phyloP scores from a whole-genome alignment of 2,888 invertebrate species.

The Acronicta leporina region DNA sequence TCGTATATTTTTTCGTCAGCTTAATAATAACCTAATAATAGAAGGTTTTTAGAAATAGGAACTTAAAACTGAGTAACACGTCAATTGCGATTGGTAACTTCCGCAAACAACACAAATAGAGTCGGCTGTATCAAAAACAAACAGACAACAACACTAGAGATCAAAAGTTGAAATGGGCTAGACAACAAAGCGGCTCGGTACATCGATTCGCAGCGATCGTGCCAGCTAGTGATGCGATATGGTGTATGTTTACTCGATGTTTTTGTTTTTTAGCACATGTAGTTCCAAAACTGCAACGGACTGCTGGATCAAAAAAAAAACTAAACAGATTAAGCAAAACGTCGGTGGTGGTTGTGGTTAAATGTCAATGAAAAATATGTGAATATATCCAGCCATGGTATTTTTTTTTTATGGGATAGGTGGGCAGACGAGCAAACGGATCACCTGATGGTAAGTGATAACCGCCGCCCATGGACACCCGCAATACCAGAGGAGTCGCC shows the following conservation, averaged over 20 bases:
- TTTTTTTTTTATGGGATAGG: too few species aligned
- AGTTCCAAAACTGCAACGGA: slow-evolving; percentile 3
- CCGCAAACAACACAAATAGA: slow-evolving; percentile 49
- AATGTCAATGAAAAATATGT: too few species aligned
- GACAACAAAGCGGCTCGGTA: slow-evolving; percentile 50
- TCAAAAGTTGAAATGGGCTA: slow-evolving; percentile 56
- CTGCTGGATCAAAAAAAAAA: neutral
- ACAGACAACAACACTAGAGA: slow-evolving; percentile 53
- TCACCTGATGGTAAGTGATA: too few species aligned
- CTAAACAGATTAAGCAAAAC: neutral
- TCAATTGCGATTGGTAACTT: slow-evolving; percentile 35
- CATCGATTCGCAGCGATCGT: slow-evolving; percentile 42
- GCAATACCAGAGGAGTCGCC: too few species aligned
- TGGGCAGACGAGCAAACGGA: too few species aligned
- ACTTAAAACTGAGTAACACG: slow-evolving; percentile 24
- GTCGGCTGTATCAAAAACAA: slow-evolving; percentile 53
- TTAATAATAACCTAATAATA: neutral
- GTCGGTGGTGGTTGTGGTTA: neutral
- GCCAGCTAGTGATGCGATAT: slow-evolving; percentile 35
- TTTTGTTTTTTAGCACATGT: slow-evolving; percentile 20
- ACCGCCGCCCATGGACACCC: too few species aligned
- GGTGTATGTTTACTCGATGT: slow-evolving; percentile 14
- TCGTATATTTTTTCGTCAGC: too few species aligned
- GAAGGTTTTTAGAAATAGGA: slow-evolving; percentile 2
- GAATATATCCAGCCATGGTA: too few species aligned